Conservation (phyloP, 2,888 invertebrate species). For the Acanthosepion pharaonis region DNA sequence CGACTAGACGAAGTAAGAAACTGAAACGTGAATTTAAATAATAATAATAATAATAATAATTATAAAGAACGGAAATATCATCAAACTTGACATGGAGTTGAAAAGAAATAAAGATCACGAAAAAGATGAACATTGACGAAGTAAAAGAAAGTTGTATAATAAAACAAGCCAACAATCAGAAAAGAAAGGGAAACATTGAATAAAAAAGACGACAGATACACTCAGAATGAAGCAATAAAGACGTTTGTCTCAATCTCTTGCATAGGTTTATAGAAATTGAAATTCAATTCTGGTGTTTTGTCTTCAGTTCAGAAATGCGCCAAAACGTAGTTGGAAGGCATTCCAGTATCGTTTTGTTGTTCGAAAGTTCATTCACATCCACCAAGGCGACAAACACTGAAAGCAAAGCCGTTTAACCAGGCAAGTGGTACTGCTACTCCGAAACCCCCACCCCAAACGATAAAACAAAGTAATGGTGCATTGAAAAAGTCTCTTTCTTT, state of each 20-base stretch:
- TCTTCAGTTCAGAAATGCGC: background rate
- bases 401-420: background rate
- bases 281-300: background rate
- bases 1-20: too few species aligned
- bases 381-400: background rate
- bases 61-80: background rate
- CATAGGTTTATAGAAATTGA: background rate
- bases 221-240: background rate
- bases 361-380: background rate
- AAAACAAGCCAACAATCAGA: background rate
- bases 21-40: background rate
- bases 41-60: background rate
- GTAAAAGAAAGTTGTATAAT: background rate
- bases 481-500: background rate
- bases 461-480: background rate
- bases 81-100: background rate
- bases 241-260: background rate
- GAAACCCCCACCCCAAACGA: background rate
- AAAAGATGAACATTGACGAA: background rate
- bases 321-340: background rate
- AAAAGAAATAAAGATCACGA: background rate
- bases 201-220: background rate
- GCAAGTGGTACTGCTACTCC: background rate
- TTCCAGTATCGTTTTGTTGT: background rate
- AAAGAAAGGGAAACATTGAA: background rate